Evolutionary conservation across 2,113 vertebrate species (phyloP).

Genomic region (Lontra canadensis): DNA sequence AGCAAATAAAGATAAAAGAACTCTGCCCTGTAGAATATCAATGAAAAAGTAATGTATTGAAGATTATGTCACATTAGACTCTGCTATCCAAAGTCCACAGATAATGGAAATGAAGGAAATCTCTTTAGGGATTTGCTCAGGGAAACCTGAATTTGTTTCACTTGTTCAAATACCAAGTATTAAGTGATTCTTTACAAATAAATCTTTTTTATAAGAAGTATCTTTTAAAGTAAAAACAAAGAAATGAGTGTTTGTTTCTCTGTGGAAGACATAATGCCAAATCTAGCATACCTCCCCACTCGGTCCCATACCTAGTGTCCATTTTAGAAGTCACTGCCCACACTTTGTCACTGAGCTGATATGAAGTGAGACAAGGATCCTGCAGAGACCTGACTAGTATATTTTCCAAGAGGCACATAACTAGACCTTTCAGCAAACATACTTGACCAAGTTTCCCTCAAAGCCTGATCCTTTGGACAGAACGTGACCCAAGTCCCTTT

Average conservation of each 20-base stretch:
- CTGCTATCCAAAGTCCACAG: not conserved
- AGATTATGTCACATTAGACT: not conserved
- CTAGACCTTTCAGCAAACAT: not conserved
- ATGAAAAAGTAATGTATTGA: constrained; percentile 40
- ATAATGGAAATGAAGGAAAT: constrained; percentile 46
- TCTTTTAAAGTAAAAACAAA: constrained; percentile 45
- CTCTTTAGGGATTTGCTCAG: constrained; percentile 2
- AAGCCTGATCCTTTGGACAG: not conserved
- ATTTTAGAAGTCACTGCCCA: not conserved
- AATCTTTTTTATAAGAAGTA: constrained; percentile 16
- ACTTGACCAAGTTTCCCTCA: not conserved
- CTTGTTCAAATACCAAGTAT: constrained; percentile 36
- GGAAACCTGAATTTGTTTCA: not conserved
- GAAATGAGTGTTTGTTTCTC: constrained; percentile 34
- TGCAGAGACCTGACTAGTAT: not conserved
- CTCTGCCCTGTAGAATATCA: not conserved
- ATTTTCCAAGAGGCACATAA: not conserved
- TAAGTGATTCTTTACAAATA: constrained; percentile 47
- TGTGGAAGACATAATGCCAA: not conserved
- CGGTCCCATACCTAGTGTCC: not conserved
- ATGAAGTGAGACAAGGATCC: not conserved
- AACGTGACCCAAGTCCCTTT: not conserved
- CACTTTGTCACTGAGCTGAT: not conserved
- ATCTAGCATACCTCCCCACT: not conserved
- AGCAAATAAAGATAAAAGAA: constrained; percentile 52